A percentile compares a stretch with the other conserved stretches of the same genome.
phyloP scores from a whole-genome alignment of 2,113 vertebrate species.

The Calyptommatus sinebrachiatus region DNA sequence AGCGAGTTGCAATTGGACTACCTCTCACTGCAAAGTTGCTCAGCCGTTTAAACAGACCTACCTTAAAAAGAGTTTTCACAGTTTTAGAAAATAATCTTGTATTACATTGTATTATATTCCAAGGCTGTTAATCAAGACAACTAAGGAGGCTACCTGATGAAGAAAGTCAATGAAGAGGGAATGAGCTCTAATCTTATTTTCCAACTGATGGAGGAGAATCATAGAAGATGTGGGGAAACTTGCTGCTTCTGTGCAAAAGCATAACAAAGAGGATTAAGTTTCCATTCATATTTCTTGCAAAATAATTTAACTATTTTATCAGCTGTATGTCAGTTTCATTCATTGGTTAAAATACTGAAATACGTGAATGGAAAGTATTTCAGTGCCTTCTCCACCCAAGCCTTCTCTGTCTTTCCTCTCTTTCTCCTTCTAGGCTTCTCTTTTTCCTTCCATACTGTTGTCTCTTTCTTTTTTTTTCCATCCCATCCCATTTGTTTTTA shows the following conservation, averaged over 20 bases:
- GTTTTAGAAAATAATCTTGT: background rate
- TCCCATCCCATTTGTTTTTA: no score
- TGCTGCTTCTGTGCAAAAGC: slow-evolving; percentile 76
- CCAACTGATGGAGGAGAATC: slow-evolving; percentile 94
- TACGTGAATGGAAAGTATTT: no score
- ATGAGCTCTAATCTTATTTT: slow-evolving; percentile 98
- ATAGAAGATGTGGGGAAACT: slow-evolving; percentile 90
- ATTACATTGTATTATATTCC: background rate
- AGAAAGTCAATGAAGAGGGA: slow-evolving; percentile 92
- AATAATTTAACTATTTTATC: no score
- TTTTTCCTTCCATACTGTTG: no score
- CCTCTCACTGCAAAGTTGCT: slow-evolving; percentile 72
- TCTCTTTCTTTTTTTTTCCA: no score
- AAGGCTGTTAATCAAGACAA: background rate
- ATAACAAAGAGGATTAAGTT: background rate
- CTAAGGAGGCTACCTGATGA: slow-evolving; percentile 76
- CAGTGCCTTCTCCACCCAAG: no score
- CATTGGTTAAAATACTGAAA: background rate
- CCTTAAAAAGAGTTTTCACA: slow-evolving; percentile 63
- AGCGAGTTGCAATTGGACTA: slow-evolving; percentile 80
- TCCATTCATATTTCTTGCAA: background rate
- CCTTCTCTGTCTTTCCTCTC: no score
- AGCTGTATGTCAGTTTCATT: background rate
- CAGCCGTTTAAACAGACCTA: slow-evolving; percentile 84
- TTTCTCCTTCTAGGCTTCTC: no score